Percentiles rank a stretch among this genome's conserved stretches.
Evolutionary conservation across 2,797 vertebrate species (phyloP).

Genomic region (Lepidocolaptes lacrymiger): DNA sequence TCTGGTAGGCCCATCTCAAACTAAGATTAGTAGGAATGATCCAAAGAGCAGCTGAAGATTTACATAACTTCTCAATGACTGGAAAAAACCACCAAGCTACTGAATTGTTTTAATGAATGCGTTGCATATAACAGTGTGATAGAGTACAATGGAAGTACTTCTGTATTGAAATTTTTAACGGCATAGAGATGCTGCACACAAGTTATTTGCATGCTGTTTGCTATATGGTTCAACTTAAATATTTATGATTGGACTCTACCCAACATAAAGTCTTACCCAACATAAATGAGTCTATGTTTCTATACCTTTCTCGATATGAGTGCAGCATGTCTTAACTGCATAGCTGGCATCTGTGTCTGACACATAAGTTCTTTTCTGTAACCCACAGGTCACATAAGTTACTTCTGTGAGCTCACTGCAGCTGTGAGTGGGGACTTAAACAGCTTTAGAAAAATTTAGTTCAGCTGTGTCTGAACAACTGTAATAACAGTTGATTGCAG

Average conservation of each 20-base stretch:
- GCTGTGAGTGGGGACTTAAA: neutral
- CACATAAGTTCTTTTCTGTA: neutral
- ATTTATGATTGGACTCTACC: neutral
- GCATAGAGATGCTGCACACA: neutral
- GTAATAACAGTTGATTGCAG: neutral
- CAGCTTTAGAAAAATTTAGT: neutral
- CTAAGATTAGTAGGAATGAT: neutral
- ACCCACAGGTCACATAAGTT: neutral
- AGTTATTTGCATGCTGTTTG: neutral
- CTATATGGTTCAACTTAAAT: neutral
- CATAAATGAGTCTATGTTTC: neutral
- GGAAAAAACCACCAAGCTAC: neutral
- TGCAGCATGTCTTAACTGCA: neutral
- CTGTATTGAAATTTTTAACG: neutral
- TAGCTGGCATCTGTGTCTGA: neutral
- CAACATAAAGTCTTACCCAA: neutral
- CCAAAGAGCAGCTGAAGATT: neutral
- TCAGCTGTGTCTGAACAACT: neutral
- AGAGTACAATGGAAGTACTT: neutral
- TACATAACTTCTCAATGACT: neutral
- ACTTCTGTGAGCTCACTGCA: neutral
- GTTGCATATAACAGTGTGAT: neutral
- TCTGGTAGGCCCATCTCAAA: neutral
- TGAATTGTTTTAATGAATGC: neutral
- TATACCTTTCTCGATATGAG: neutral